A percentile compares a stretch with the other conserved stretches of the same genome.
These are phyloP conservation scores for Centruroides sculpturatus DNA, from an alignment of 1,140 invertebrate species.

Conservation along the genomic window DNA sequence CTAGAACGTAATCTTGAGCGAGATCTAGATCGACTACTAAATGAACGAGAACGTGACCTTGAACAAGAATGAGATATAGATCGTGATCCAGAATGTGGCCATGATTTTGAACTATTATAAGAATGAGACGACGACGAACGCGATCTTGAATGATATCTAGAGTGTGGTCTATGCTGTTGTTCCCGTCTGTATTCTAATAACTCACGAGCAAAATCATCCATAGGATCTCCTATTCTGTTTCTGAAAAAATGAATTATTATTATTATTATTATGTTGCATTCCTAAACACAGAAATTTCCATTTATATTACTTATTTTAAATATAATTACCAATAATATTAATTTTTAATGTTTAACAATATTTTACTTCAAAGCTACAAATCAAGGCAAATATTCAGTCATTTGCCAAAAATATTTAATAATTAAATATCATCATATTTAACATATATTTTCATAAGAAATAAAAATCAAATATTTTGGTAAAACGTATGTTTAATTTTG, in stretches of 20 bases:
- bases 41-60: slow-evolving; percentile 3
- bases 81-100: slow-evolving; percentile 17
- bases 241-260: slow-evolving; percentile 13
- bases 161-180: slow-evolving; percentile 9
- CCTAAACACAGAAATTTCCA: too few relatives aligned
- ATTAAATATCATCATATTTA: too few relatives aligned
- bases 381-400: too few relatives aligned
- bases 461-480: too few relatives aligned
- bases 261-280: not conserved
- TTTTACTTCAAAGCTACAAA: too few relatives aligned
- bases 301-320: too few relatives aligned
- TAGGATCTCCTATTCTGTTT: slow-evolving; percentile 59
- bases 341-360: too few relatives aligned
- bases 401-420: too few relatives aligned
- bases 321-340: too few relatives aligned
- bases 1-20: slow-evolving; percentile 20
- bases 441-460: too few relatives aligned
- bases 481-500: too few relatives aligned
- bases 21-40: slow-evolving; percentile 22
- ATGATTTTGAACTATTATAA: slow-evolving; percentile 15
- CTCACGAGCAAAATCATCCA: slow-evolving; percentile 71
- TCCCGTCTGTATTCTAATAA: slow-evolving; percentile 48
- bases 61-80: slow-evolving; percentile 22
- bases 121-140: slow-evolving; percentile 8
- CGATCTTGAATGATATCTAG: slow-evolving; percentile 3